Percentiles rank a stretch among this genome's conserved stretches.
These are phyloP conservation scores for Drosophila buzzatii DNA, from an alignment of 2,888 invertebrate genomes.

Conservation along the genomic window DNA sequence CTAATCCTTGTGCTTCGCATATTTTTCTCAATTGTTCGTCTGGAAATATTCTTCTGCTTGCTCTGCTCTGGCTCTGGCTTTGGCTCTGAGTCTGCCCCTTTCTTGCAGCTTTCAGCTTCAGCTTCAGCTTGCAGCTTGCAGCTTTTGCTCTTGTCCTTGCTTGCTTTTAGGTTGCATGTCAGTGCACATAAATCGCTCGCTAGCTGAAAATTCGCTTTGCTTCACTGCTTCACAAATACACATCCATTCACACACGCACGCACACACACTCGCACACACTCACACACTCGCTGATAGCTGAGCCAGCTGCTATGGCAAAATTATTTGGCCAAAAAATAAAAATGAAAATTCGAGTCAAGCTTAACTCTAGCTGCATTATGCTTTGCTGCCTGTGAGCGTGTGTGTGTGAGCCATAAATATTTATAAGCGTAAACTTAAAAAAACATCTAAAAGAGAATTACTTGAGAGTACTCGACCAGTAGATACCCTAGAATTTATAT, in stretches of 20 bases:
- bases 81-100: conserved; percentile 13
- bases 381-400: neutral
- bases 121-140: conserved; percentile 13
- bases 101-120: conserved; percentile 11
- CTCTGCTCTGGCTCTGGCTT: neutral
- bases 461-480: neutral
- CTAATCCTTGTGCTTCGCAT: conserved; percentile 76
- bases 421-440: conserved; percentile 69
- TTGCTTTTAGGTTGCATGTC: conserved; percentile 78
- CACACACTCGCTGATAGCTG: conserved; percentile 56
- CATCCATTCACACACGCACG: conserved; percentile 24
- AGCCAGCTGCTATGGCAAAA: conserved; percentile 44
- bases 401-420: conserved; percentile 73
- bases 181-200: conserved; percentile 78
- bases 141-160: conserved; percentile 68
- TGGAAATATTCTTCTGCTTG: conserved; percentile 49
- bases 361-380: conserved; percentile 68
- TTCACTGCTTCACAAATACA: conserved; percentile 69
- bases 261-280: conserved; percentile 19
- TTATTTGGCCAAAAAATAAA: conserved; percentile 62
- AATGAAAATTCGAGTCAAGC: conserved; percentile 50
- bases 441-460: neutral
- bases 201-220: conserved; percentile 73
- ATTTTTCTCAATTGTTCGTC: conserved; percentile 74
- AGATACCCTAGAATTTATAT: neutral